Conservation (phyloP, 2,797 vertebrate species). For the Sebastes miniatus region DNA sequence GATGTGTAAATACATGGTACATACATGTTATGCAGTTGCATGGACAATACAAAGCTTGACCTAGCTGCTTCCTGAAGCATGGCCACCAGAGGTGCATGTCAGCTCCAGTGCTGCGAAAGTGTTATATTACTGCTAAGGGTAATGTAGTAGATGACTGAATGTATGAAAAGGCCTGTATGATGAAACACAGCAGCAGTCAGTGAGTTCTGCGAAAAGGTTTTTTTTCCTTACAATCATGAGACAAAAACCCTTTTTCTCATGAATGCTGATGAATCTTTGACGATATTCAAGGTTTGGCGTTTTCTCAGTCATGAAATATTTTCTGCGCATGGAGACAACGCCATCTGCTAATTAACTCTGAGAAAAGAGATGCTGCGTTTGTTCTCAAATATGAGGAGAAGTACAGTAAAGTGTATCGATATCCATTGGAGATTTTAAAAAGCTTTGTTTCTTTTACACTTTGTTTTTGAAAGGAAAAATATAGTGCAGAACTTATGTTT, state of each 20-base stretch:
- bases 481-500: slow-evolving; percentile 12
- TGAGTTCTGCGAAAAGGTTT: neutral
- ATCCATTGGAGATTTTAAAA: neutral
- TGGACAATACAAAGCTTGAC: slow-evolving; percentile 47
- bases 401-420: neutral
- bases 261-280: neutral
- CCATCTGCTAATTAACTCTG: neutral
- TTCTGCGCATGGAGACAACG: neutral
- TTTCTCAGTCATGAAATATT: neutral
- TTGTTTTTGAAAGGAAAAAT: neutral
- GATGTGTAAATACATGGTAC: slow-evolving; percentile 32
- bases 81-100: slow-evolving; percentile 16
- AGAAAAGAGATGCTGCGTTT: neutral
- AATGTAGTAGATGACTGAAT: neutral
- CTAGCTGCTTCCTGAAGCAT: slow-evolving; percentile 55
- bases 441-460: neutral
- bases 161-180: neutral
- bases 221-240: neutral
- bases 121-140: neutral
- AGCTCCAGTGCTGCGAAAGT: neutral
- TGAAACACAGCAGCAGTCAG: neutral
- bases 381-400: neutral
- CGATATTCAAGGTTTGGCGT: neutral
- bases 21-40: neutral
- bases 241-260: neutral